Evolutionary conservation across 2,797 vertebrate species (phyloP).

Genomic region (Molossus alvarezi): DNA sequence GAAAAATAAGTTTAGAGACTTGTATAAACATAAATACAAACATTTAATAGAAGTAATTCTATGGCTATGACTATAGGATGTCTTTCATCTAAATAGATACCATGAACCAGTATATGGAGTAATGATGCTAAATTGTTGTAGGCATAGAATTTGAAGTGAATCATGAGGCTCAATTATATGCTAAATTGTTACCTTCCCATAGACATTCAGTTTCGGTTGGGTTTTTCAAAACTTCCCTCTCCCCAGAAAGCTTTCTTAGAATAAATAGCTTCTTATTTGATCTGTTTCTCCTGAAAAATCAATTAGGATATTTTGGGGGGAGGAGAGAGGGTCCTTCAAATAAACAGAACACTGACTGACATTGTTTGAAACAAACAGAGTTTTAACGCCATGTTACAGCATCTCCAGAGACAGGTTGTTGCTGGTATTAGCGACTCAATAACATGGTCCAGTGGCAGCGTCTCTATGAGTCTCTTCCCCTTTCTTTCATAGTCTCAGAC

Average conservation of each 20-base stretch:
- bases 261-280: slow-evolving; percentile 13
- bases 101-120: neutral
- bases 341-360: neutral
- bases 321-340: neutral
- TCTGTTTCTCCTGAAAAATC: neutral
- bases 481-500: neutral
- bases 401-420: neutral
- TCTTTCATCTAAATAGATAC: slow-evolving; percentile 17
- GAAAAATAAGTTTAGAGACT: slow-evolving; percentile 33
- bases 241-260: slow-evolving; percentile 2
- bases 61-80: neutral
- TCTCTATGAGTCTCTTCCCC: neutral
- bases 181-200: slow-evolving; percentile 37
- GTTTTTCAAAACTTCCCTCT: slow-evolving; percentile 42
- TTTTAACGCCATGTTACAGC: neutral
- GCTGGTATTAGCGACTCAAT: neutral
- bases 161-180: neutral
- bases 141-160: slow-evolving; percentile 48
- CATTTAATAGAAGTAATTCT: slow-evolving; percentile 12
- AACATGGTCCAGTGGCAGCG: neutral
- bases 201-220: neutral
- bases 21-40: slow-evolving; percentile 16
- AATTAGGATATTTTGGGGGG: neutral
- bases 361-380: slow-evolving; percentile 4
- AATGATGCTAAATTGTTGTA: neutral